Base-by-base conservation (phyloP, 2,113 vertebrate genomes). In the Fulmarus glacialis region DNA sequence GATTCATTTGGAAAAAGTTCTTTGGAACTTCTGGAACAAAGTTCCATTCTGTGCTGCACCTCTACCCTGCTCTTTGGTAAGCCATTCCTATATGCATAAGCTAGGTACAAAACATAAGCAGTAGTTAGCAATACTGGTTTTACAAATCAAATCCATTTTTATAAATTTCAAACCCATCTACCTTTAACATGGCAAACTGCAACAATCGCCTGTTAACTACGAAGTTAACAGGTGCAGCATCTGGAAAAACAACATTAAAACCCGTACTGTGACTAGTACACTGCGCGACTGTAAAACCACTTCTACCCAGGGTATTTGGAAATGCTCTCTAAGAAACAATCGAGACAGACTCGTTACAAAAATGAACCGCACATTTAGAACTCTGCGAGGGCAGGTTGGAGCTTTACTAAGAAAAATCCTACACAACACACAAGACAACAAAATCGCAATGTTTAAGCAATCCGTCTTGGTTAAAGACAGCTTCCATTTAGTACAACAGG, bases 81-180 rank as follows among this genome's bases (percentile, higher is more conserved):
- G 3, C 6, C 1, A 3, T 6, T 67, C 64, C 50, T n/a, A 2
- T 12, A 2, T 1, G 21, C 11, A 2, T 7, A 15, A 26, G 22
- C 38, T 6, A 8, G 11, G 34, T 63, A 21, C 24, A 7, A 23
- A 40, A 63, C 2, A 0, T n/a, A 9, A 4, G 27, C 47, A 14
- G 47, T 5, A 27, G 17, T 26, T 21, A 62, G 32, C 42, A n/a
- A 11, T 11, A 36, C 62, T 55, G 32, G 23, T 5, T 68, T 56
- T 63, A 74, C 48, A 34, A 26, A 17, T 21, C 2, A 27, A 59
- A 5, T 36, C 32, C 4, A 4, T 48, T 59, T 56, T 26, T 26
- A 15, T 23, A 5, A 13, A 71, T 43, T 59, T 60, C 64, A n/a
- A 50, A 34, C 17, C 36, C 27, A n/a, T 8, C 45, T 30, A 11